A percentile compares a stretch with the other conserved stretches of the same genome.
These are phyloP conservation scores for Semnopithecus entellus DNA, from an alignment of 2,113 vertebrate species.

Conservation along the genomic window DNA sequence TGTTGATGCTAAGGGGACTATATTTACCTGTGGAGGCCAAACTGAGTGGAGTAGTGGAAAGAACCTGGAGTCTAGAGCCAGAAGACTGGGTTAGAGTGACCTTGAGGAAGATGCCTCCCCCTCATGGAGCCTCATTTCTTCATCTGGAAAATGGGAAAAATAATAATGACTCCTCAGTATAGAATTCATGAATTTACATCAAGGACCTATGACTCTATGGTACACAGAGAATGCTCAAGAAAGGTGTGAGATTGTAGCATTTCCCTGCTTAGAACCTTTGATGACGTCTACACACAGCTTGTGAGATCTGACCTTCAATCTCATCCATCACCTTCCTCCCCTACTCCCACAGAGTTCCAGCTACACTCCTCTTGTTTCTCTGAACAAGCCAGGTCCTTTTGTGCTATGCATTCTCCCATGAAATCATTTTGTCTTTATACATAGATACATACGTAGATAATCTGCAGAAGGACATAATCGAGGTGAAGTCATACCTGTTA, in stretches of 20 bases:
- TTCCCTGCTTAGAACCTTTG: background rate
- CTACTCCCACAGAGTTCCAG: background rate
- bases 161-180: background rate
- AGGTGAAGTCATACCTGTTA: fast-evolving
- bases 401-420: background rate
- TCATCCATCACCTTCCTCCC: background rate
- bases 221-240: background rate
- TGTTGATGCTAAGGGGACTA: no score
- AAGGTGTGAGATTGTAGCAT: background rate
- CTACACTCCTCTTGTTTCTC: background rate
- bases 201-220: background rate
- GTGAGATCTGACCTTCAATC: background rate
- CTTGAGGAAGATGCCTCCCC: background rate
- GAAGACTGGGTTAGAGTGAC: background rate
- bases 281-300: background rate
- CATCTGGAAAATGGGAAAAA: background rate
- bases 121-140: background rate
- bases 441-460: background rate
- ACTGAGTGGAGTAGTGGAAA: background rate
- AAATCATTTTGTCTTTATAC: background rate
- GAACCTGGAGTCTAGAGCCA: background rate
- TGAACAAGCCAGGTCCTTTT: background rate
- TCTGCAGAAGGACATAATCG: background rate
- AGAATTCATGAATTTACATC: background rate
- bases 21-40: background rate